A percentile compares a stretch with the other conserved stretches of the same genome.
Conservation (phyloP, 2,113 vertebrate genomes). For the Eira barbara region DNA sequence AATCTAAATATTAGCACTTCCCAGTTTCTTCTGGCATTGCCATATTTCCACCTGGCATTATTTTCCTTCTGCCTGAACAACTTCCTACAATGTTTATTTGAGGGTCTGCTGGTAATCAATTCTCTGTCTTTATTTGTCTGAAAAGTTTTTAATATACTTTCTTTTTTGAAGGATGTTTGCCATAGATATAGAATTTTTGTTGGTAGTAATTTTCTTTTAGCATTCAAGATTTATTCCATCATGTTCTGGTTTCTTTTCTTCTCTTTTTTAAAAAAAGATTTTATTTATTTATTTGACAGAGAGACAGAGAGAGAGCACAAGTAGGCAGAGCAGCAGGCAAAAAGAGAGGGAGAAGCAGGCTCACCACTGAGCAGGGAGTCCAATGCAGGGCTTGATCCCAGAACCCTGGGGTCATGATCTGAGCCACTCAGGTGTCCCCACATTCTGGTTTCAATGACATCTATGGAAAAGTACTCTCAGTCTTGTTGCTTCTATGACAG, state of each 20-base stretch:
- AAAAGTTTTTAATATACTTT: not conserved
- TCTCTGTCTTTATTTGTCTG: not conserved
- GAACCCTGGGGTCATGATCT: no score
- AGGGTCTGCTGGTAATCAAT: not conserved
- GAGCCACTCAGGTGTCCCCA: no score
- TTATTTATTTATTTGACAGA: no score
- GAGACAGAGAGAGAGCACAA: no score
- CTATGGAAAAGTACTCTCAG: not conserved
- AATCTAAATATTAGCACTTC: not conserved
- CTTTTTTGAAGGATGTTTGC: no score
- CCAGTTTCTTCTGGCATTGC: not conserved
- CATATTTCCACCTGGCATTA: not conserved
- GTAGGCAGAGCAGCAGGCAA: no score
- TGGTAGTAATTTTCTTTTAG: not conserved
- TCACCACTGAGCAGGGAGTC: no score
- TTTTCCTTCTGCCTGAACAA: not conserved
- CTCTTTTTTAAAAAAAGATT: no score
- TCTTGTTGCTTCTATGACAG: not conserved
- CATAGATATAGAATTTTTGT: not conserved
- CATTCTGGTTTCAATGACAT: not conserved
- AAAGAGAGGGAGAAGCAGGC: no score
- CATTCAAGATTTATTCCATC: not conserved
- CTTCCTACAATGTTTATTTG: not conserved
- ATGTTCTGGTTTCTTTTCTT: not conserved
- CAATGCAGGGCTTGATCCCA: no score